Percentiles rank a stretch among this genome's conserved stretches.
Conservation (phyloP, 2,113 vertebrate species). For the Ranitomeya variabilis region DNA sequence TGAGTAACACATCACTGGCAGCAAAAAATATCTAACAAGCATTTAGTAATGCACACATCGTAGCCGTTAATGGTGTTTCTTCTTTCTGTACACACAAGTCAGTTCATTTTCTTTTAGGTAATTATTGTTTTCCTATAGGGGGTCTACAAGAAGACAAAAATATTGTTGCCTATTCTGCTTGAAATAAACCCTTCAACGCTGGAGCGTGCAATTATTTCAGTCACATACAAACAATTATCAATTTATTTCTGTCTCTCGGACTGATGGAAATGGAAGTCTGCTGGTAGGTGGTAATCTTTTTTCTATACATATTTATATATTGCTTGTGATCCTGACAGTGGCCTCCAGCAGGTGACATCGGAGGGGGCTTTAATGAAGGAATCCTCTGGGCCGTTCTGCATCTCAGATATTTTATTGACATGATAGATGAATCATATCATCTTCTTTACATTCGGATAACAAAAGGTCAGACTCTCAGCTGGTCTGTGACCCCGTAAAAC, state of each 20-base stretch:
- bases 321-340: conserved; percentile 19
- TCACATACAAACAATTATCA: conserved; percentile 31
- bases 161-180: not conserved
- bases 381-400: not conserved
- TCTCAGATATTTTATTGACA: conserved; percentile 14
- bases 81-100: not conserved
- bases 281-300: conserved; percentile 27
- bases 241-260: not conserved
- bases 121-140: conserved; percentile 9
- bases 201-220: conserved; percentile 32
- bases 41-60: not conserved
- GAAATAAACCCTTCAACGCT: not conserved
- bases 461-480: conserved; percentile 51
- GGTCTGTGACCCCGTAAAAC: conserved; percentile 40
- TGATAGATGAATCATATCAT: conserved; percentile 42
- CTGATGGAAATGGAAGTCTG: conserved; percentile 5
- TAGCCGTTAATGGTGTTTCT: not conserved
- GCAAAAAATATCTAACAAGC: not conserved
- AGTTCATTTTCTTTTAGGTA: not conserved
- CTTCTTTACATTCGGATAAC: conserved; percentile 50
- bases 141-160: not conserved
- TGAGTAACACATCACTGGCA: not conserved
- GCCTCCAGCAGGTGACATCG: conserved; percentile 4
- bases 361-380: conserved; percentile 37
- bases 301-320: conserved; percentile 3